Percentiles rank a stretch among this genome's conserved stretches.
These are phyloP conservation scores for Thereva unica DNA, from an alignment of 2,888 invertebrate genomes.

Conservation along the genomic window DNA sequence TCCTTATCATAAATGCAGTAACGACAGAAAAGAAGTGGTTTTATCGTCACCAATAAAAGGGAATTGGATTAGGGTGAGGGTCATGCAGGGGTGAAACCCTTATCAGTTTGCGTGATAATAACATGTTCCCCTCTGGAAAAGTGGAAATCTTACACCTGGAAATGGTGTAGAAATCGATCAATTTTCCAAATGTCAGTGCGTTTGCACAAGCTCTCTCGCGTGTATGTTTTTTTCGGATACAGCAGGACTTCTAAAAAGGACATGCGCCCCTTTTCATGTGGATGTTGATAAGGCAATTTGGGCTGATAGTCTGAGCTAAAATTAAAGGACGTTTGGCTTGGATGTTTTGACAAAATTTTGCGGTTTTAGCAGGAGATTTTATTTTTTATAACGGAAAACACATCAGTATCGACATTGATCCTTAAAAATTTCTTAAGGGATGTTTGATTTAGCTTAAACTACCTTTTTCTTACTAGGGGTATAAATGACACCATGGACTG, in stretches of 20 bases:
- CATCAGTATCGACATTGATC: constrained; percentile 1
- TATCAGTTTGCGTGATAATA: constrained; percentile 18
- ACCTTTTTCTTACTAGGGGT: no score
- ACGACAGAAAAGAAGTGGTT: not conserved
- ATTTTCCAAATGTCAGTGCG: constrained; percentile 24
- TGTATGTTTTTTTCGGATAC: constrained; percentile 19
- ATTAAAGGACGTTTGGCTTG: no score
- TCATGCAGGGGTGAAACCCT: constrained; percentile 18
- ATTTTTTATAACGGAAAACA: not conserved
- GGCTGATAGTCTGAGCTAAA: not conserved
- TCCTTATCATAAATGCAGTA: no score
- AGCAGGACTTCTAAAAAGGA: constrained; percentile 7
- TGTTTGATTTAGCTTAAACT: no score
- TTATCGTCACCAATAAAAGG: not conserved
- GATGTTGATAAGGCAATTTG: not conserved
- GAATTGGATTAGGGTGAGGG: constrained; percentile 4
- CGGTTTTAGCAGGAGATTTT: not conserved
- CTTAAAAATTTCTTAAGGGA: not conserved
- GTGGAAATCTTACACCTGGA: constrained; percentile 19
- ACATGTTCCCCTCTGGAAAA: constrained; percentile 15
- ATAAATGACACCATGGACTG: no score
- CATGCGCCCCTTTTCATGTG: constrained; percentile 11
- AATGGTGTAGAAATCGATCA: constrained; percentile 18
- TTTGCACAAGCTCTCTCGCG: constrained; percentile 2
- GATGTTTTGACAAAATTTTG: no score